Conservation (phyloP, 2,888 invertebrate species). For the Andrena praecox region DNA sequence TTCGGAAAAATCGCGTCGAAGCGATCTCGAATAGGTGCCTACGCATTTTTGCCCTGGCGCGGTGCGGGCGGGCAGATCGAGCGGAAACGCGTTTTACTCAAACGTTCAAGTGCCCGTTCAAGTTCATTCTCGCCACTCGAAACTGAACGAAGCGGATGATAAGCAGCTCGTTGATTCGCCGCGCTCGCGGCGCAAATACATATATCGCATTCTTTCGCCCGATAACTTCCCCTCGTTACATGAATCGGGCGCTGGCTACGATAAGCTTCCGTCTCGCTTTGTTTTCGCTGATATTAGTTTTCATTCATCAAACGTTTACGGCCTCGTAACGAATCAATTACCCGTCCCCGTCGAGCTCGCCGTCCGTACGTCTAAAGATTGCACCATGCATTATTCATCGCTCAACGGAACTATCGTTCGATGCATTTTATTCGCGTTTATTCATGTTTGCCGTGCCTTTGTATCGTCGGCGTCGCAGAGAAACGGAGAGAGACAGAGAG, state of each 20-base stretch:
- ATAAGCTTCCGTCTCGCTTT: slow-evolving; percentile 48
- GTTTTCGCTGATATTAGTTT: slow-evolving; percentile 59
- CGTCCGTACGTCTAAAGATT: slow-evolving; percentile 37
- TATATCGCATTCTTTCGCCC: slow-evolving; percentile 54
- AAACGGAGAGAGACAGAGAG: background rate
- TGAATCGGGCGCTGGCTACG: slow-evolving; percentile 30
- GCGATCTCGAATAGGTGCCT: slow-evolving; percentile 20
- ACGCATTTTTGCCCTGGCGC: slow-evolving; percentile 8
- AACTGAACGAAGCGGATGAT: slow-evolving; percentile 49
- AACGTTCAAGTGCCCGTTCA: slow-evolving; percentile 53
- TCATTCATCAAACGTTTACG: slow-evolving; percentile 60
- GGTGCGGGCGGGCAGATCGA: background rate
- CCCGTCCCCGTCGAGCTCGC: slow-evolving; percentile 24
- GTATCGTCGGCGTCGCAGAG: no score
- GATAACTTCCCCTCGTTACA: slow-evolving; percentile 28
- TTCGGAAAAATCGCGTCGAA: background rate
- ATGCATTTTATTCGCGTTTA: slow-evolving; percentile 63
- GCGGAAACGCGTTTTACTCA: slow-evolving; percentile 39
- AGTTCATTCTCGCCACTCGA: slow-evolving; percentile 60
- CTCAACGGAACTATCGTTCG: slow-evolving; percentile 58
- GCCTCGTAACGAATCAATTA: slow-evolving; percentile 66
- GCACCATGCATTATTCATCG: slow-evolving; percentile 59
- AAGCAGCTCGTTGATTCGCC: slow-evolving; percentile 39
- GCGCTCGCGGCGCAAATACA: slow-evolving; percentile 19
- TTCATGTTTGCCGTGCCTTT: slow-evolving; percentile 27